phyloP scores from a whole-genome alignment of 2,888 invertebrate species.

The Parasteatoda lunata region DNA sequence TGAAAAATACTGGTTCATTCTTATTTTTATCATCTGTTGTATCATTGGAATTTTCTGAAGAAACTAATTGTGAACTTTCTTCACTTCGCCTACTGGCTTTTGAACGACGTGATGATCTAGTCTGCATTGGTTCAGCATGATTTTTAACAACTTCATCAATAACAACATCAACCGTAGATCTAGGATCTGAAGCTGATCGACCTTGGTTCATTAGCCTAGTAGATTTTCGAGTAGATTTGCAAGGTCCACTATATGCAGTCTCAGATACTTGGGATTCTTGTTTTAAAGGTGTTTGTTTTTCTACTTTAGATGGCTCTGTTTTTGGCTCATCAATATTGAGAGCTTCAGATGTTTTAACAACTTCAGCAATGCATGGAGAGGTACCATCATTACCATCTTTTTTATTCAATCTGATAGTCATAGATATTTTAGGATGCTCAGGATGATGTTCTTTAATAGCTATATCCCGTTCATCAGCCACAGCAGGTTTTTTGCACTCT shows the following conservation, averaged over 20 bases:
- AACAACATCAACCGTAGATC: slow-evolving; percentile 86
- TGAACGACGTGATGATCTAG: slow-evolving; percentile 64
- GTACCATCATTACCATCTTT: slow-evolving; percentile 69
- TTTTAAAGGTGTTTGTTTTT: slow-evolving; percentile 35
- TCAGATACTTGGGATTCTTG: slow-evolving; percentile 41
- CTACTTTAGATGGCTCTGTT: slow-evolving; percentile 30
- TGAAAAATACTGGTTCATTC: slow-evolving; percentile 64
- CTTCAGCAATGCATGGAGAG: slow-evolving; percentile 67
- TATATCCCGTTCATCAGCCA: slow-evolving; percentile 87
- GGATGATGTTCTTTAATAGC: slow-evolving; percentile 72
- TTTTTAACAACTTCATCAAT: slow-evolving; percentile 92
- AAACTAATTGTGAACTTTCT: slow-evolving; percentile 49
- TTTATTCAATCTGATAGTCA: slow-evolving; percentile 70
- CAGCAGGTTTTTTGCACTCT: slow-evolving; percentile 78
- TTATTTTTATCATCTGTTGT: slow-evolving; percentile 55
- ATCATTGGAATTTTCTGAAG: slow-evolving; percentile 44
- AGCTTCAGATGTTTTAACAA: slow-evolving; percentile 70
- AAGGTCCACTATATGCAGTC: slow-evolving; percentile 34
- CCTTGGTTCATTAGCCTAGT: slow-evolving; percentile 75
- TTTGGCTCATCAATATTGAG: slow-evolving; percentile 67
- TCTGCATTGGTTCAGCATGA: slow-evolving; percentile 54
- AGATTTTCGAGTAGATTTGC: slow-evolving; percentile 71
- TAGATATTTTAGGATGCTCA: slow-evolving; percentile 70
- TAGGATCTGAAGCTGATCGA: slow-evolving; percentile 76
- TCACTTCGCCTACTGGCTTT: slow-evolving; percentile 69